phyloP scores from a whole-genome alignment of 1,140 invertebrate genomes.

The Aleiodes sp. region DNA sequence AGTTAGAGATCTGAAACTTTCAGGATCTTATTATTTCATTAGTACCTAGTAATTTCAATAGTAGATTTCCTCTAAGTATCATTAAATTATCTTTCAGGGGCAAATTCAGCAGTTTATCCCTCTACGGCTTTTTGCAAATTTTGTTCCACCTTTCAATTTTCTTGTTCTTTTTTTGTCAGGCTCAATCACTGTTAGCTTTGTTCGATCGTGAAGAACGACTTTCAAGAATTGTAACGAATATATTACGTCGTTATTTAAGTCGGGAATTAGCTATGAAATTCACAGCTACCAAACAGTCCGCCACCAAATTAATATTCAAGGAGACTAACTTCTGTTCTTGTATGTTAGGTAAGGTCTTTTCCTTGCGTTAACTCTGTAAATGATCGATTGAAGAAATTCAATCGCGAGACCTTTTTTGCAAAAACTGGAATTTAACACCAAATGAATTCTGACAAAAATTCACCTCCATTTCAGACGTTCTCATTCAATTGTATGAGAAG shows the following conservation, averaged over 20 bases:
- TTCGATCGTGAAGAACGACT: constrained; percentile 14
- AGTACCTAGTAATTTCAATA: no score
- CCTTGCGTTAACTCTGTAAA: no score
- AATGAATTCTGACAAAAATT: neutral
- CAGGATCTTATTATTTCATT: no score
- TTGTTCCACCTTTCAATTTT: neutral
- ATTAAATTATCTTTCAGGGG: no score
- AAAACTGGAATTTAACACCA: no score
- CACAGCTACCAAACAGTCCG: constrained; percentile 1
- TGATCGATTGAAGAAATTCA: no score
- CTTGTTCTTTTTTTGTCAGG: neutral
- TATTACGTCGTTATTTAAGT: neutral
- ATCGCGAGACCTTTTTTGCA: no score
- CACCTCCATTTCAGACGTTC: neutral
- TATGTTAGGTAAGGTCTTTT: constrained; percentile 13
- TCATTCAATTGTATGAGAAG: neutral
- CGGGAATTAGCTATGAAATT: constrained; percentile 17
- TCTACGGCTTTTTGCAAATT: no score
- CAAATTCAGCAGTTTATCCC: no score
- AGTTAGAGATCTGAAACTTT: no score
- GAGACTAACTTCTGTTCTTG: constrained; percentile 4
- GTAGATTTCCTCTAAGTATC: no score
- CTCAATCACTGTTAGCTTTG: neutral
- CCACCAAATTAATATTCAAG: neutral
- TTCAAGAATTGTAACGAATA: neutral